Percentiles rank a stretch among this genome's conserved stretches.
Conservation (phyloP, 53 echinoderm and acorn worm genomes). For the Crossaster papposus region DNA sequence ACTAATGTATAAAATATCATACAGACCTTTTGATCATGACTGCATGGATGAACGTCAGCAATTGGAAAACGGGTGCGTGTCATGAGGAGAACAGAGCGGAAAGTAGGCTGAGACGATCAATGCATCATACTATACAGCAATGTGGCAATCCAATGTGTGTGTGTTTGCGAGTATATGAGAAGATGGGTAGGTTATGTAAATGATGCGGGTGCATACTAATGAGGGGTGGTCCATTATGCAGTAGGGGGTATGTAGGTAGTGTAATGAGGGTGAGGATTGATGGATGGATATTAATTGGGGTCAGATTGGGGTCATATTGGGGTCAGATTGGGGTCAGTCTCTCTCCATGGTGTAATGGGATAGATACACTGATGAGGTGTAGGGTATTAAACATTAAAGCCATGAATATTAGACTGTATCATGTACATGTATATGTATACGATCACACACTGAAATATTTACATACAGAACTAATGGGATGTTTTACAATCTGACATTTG, state of each 20-base stretch:
- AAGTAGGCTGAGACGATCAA: neutral
- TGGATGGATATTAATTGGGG: slow-evolving; percentile 19
- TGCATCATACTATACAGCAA: slow-evolving; percentile 10
- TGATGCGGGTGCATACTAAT: slow-evolving; percentile 52
- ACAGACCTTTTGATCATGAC: slow-evolving; percentile 59
- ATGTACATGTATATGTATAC: too few relatives aligned
- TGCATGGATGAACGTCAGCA: slow-evolving; percentile 25
- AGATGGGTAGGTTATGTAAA: slow-evolving; percentile 21
- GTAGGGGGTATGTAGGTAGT: neutral
- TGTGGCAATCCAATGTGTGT: neutral
- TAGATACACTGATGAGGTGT: neutral
- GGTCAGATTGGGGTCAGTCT: neutral
- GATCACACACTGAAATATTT: neutral
- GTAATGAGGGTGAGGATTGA: slow-evolving; percentile 5
- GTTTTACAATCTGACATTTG: neutral
- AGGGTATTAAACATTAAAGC: neutral
- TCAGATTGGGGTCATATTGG: neutral
- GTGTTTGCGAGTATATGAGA: neutral
- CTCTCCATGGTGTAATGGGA: neutral
- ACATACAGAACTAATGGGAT: too few relatives aligned
- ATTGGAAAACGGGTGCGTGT: neutral
- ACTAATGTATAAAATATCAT: neutral
- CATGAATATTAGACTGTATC: neutral
- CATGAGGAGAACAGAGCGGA: neutral
- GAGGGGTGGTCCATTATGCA: slow-evolving; percentile 43